A percentile compares a stretch with the other conserved stretches of the same genome.
These are phyloP conservation scores for Hartigia nigra DNA, from an alignment of 2,888 invertebrate species.

Conservation along the genomic window DNA sequence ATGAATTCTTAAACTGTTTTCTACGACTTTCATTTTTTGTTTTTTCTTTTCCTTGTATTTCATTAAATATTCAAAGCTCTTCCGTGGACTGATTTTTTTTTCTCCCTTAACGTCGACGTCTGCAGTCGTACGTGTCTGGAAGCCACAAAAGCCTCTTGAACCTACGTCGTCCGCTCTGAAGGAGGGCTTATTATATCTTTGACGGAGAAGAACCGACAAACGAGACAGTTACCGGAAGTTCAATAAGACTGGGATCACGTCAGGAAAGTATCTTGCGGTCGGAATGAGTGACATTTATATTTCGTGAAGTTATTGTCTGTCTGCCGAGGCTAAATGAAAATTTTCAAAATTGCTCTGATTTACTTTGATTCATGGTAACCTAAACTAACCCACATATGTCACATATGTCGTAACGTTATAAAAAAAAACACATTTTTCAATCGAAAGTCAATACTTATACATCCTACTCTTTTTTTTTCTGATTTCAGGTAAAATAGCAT, in stretches of 20 bases:
- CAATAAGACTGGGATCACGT: not conserved
- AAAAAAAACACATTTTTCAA: not conserved
- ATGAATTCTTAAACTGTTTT: not conserved
- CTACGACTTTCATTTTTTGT: not conserved
- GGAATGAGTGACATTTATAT: not conserved
- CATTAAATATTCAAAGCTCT: not conserved
- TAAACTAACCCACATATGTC: not conserved
- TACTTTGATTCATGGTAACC: not conserved
- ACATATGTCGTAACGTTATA: not conserved
- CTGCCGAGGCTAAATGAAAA: not conserved
- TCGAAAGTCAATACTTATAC: not conserved
- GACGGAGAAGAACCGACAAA: too few species aligned
- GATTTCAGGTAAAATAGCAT: constrained; percentile 65
- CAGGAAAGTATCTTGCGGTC: not conserved
- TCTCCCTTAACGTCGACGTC: not conserved
- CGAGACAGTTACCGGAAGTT: not conserved
- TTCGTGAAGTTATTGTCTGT: not conserved
- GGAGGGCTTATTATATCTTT: not conserved
- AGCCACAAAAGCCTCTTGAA: not conserved
- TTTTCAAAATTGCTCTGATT: not conserved
- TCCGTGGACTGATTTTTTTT: not conserved
- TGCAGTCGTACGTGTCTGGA: not conserved
- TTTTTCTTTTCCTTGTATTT: too few species aligned
- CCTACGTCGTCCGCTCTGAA: not conserved
- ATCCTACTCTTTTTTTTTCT: constrained; percentile 16